Conservation (phyloP, 2,113 vertebrate species). For the Campylorhamphus procurvoides region DNA sequence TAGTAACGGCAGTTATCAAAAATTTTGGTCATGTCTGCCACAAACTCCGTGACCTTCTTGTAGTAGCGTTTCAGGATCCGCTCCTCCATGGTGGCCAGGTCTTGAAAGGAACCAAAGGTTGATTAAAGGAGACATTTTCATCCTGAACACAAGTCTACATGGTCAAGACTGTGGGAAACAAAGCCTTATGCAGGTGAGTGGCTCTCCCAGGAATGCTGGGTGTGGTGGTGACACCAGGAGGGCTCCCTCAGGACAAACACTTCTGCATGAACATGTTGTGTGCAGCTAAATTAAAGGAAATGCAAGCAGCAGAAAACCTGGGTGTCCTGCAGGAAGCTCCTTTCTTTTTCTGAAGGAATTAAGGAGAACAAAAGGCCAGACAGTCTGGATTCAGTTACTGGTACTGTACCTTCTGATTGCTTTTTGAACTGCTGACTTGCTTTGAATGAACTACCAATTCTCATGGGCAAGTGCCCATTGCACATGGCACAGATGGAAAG, state of each 20-base stretch:
- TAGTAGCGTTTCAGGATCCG: conserved; percentile 93
- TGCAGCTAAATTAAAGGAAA: not conserved
- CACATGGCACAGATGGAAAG: not conserved
- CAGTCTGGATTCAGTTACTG: not conserved
- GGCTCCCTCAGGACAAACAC: not conserved
- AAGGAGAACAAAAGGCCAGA: not conserved
- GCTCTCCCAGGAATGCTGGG: not conserved
- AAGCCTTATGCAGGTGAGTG: not conserved
- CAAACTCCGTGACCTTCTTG: conserved; percentile 97
- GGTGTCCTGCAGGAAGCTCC: not conserved
- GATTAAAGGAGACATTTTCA: not conserved
- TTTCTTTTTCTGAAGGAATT: not conserved
- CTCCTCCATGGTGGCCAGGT: conserved; percentile 97
- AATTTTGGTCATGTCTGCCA: conserved; percentile 99
- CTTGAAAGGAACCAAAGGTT: conserved; percentile 75
- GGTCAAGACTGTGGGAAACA: not conserved
- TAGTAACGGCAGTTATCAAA: conserved; percentile 99
- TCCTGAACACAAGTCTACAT: not conserved
- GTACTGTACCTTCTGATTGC: not conserved
- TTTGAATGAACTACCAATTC: not conserved
- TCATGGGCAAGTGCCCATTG: not conserved
- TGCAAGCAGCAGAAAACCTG: not conserved
- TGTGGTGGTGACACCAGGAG: not conserved
- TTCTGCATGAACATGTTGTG: accelerated
- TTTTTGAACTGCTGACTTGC: not conserved